Conservation (phyloP, 1,140 invertebrate genomes). For the Orussus abietinus region DNA sequence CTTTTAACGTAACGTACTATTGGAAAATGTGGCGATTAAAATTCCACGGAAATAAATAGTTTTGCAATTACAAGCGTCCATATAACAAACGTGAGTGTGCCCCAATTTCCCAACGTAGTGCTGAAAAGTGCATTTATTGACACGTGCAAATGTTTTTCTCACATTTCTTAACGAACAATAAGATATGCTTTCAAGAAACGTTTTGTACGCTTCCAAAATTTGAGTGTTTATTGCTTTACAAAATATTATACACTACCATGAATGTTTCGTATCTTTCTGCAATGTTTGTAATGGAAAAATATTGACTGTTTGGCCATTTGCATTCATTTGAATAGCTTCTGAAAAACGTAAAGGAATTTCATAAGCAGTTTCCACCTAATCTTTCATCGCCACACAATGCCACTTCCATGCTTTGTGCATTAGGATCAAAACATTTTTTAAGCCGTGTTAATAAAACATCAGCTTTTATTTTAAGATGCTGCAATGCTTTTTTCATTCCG, state of each 20-base stretch:
- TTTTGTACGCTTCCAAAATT: slow-evolving; percentile 2
- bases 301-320: slow-evolving; percentile 2
- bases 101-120: too few relatives aligned
- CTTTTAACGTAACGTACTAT: slow-evolving; percentile 16
- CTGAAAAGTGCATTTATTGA: too few relatives aligned
- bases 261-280: not conserved
- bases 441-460: slow-evolving; percentile 3
- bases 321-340: slow-evolving; percentile 5
- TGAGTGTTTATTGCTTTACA: not conserved
- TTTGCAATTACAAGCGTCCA: too few relatives aligned
- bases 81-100: too few relatives aligned
- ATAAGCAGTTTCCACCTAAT: slow-evolving; percentile 5
- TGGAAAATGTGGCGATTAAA: too few relatives aligned
- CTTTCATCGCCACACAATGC: slow-evolving; percentile 6
- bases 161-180: slow-evolving; percentile 1
- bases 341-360: slow-evolving; percentile 2
- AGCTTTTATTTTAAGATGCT: not conserved
- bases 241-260: not conserved
- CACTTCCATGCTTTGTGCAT: not conserved
- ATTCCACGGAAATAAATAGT: too few relatives aligned
- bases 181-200: not conserved
- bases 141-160: too few relatives aligned
- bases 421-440: too few relatives aligned
- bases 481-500: not conserved
- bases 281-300: slow-evolving; percentile 2